Percentiles rank a stretch among this genome's conserved stretches.
Evolutionary conservation across 2,113 vertebrate species (phyloP).

Genomic region (Microtus ochrogaster): DNA sequence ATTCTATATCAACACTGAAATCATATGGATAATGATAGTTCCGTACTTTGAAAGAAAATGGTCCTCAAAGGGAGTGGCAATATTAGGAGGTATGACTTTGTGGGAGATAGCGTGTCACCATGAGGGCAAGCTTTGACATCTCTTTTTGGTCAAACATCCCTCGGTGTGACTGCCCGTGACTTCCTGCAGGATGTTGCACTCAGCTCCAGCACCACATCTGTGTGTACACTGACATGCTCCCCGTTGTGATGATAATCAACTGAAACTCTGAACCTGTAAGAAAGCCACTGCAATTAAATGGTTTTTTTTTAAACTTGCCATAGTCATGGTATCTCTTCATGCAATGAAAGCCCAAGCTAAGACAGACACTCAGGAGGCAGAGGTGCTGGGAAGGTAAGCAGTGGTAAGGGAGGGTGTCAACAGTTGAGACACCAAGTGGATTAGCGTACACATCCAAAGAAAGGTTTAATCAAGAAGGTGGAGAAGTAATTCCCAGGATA

Average conservation of each 20-base stretch:
- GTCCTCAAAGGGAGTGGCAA: neutral
- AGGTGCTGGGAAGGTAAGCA: neutral
- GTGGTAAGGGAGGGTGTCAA: neutral
- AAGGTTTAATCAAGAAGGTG: neutral
- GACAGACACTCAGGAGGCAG: neutral
- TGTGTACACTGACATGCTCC: neutral
- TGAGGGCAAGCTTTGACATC: neutral
- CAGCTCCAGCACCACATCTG: neutral
- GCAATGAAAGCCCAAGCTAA: neutral
- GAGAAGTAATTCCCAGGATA: neutral
- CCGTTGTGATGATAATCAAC: neutral
- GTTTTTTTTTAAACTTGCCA: neutral
- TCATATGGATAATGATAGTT: neutral
- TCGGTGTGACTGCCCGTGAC: neutral
- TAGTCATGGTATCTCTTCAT: neutral
- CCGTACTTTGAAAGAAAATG: neutral
- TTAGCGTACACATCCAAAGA: neutral
- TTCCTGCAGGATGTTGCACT: neutral
- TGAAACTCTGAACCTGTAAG: neutral
- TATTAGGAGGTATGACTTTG: neutral
- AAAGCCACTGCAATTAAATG: neutral
- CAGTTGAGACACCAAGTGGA: neutral
- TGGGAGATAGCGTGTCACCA: neutral
- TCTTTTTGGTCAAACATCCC: neutral
- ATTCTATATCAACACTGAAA: neutral